These are phyloP conservation scores for Dreissena polymorpha DNA, from an alignment of 1,140 invertebrate genomes.

Conservation along the genomic window DNA sequence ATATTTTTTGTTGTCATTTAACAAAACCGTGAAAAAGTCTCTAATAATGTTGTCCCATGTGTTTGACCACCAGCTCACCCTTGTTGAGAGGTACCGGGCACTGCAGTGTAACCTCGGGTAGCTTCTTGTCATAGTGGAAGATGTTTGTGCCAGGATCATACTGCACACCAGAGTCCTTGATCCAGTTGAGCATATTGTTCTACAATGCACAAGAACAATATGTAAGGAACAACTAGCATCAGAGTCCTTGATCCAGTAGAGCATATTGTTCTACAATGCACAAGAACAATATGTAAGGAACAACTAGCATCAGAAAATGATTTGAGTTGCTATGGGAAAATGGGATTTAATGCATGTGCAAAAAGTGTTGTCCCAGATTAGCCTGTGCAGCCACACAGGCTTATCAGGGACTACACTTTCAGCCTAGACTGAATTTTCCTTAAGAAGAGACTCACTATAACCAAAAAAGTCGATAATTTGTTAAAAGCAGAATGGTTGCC, in stretches of 20 bases:
- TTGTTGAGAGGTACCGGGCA: conserved; percentile 50
- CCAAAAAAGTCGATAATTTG: neutral
- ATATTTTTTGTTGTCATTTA: too few relatives aligned
- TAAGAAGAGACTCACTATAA: neutral
- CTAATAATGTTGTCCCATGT: too few relatives aligned
- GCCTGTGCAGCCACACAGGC: too few relatives aligned
- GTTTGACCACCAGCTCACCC: neutral
- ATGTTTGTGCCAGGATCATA: conserved; percentile 58
- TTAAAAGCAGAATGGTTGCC: neutral
- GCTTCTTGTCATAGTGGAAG: conserved; percentile 60
- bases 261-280: conserved; percentile 67
- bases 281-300: too few relatives aligned
- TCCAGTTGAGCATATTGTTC: conserved; percentile 73
- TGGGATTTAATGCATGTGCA: too few relatives aligned
- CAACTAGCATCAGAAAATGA: neutral
- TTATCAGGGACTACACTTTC: too few relatives aligned
- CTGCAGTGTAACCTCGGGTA: conserved; percentile 58
- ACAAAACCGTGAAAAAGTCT: too few relatives aligned
- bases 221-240: neutral
- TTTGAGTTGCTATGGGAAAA: too few relatives aligned
- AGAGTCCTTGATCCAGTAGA: conserved; percentile 67
- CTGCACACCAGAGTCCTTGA: conserved; percentile 54
- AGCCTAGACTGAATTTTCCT: too few relatives aligned
- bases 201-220: conserved; percentile 46
- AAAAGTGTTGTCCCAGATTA: too few relatives aligned